Base-by-base conservation (phyloP, 2,797 vertebrate species). In the Urophycis tenuis region DNA sequence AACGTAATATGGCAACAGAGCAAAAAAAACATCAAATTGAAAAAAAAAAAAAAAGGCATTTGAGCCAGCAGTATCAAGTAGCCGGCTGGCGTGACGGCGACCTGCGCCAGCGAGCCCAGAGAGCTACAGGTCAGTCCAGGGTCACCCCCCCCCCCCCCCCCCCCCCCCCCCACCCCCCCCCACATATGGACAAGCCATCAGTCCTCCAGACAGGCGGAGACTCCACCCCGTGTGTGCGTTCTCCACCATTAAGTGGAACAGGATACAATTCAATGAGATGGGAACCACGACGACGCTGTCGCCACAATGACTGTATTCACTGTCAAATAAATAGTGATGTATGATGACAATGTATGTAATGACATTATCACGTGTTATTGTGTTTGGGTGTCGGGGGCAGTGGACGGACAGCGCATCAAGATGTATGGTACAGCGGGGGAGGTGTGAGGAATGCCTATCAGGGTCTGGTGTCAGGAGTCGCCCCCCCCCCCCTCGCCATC, bases 181-280 rank as follows among this genome's bases (percentile, higher is more conserved):
- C 87, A 91, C 93, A 94, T 94, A 93, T 94, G 93, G 87, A 87
- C 83, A 87, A 91, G 84, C 85, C 89, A 93, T 94, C 88, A 92
- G 75, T 74, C 60, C 72, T 73, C 35, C 14, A 77, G 82, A 87
- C 85, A 75, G 80, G 78, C 87, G 87, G 84, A 90, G 60, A 87
- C 85, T 76, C 80, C 83, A 71, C 75, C 75, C 80, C 78, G 64
- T 84, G 76, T 73, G n/a, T 41, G 60, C 1, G 74, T 78, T 78
- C 35, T 36, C 49, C 29, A 74, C 60, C 77, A 70, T 79, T 80
- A 31, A 41, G 6, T 72, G 17, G 75, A 31, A 77, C 72, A 77
- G 78, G 81, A 41, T 35, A 75, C 53, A 29, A 25, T 25, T 64
- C 39, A 22, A 73, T 36, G n/a, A 41, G 14, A 39, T 4, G 10